Base-by-base conservation (phyloP, 1,140 invertebrate genomes). In the Polypedilum pembai region DNA sequence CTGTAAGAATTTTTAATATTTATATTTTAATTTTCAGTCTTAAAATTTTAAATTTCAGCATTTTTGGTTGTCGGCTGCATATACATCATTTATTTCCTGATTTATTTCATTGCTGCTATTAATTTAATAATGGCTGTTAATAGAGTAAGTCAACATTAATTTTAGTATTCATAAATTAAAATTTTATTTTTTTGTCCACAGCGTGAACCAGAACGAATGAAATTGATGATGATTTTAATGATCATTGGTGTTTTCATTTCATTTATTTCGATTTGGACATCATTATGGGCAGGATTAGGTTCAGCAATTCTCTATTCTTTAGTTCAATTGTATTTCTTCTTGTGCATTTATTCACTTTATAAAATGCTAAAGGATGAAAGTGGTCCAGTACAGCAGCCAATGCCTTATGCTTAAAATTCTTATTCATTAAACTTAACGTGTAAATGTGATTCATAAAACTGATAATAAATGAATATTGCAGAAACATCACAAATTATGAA, bases 321-420 rank as follows among this genome's bases (percentile, higher is more conserved):
- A 8, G 3, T 66, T 66, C n/a, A 20, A 7, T 1, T 20, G 18
- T 66, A 66, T 18, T 66, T 66, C 18, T 66, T 66, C 8, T 3
- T 66, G 7, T 66, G 65, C 18, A 66, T 66, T n/a, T 66, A 66
- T 18, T 66, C 65, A 18, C n/a, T 66, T 66, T 66, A 66, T 8
- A n/a, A 17, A 7, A 66, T n/a, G 17, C 7, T 66, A 7, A 66
- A 66, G 18, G n/a, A 17, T 4, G 65, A 18, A 66, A 66, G 17
- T 17, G n/a, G 3, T 18, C 15, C 1, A 17, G n/a, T 18, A 2
- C 15, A 17, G 12, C 65, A 66, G 7, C 17, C 65, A 17, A 45
- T 15, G 15, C 41, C 41, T 45, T 45, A 45, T 8, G 41, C 41
- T 12, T 45, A 45, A 45, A 45, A 45, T 33, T 33, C 24, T 33